A percentile compares a stretch with the other conserved stretches of the same genome.
Evolutionary conservation across 2,888 invertebrate species (phyloP).

Genomic region (Sympetrum striolatum): DNA sequence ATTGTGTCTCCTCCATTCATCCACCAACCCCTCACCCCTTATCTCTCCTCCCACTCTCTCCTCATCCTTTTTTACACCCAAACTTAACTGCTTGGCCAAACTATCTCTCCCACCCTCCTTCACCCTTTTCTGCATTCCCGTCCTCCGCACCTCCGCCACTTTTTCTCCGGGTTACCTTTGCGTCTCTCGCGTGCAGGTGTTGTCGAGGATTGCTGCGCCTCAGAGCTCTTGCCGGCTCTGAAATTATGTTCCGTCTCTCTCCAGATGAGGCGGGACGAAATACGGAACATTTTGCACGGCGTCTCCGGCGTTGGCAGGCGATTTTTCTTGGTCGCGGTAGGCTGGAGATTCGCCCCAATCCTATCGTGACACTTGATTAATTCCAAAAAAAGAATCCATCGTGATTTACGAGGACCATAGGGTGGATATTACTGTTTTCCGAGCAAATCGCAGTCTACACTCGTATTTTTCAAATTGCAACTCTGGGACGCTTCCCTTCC

Average conservation of each 20-base stretch:
- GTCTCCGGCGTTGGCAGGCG: neutral
- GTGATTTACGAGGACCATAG: too few relatives aligned
- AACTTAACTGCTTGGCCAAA: neutral
- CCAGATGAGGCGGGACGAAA: neutral
- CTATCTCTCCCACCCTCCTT: neutral
- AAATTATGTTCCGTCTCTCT: neutral
- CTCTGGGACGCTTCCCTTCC: neutral
- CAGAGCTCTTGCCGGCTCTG: neutral
- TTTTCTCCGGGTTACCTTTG: neutral
- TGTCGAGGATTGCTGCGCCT: neutral
- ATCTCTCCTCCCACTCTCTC: neutral
- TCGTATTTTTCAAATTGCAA: too few relatives aligned
- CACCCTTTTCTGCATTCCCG: neutral
- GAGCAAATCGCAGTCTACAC: too few relatives aligned
- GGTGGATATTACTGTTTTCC: too few relatives aligned
- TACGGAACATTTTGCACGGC: neutral
- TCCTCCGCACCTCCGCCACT: neutral
- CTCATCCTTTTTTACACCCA: neutral
- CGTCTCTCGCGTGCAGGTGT: neutral
- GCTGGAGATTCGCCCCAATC: too few relatives aligned
- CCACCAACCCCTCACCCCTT: neutral
- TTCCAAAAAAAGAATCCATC: too few relatives aligned
- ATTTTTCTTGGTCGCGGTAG: neutral
- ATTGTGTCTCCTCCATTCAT: constrained; percentile 21
- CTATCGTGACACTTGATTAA: too few relatives aligned